Base-by-base conservation (phyloP, 2,888 invertebrate genomes). In the Meganola albula region DNA sequence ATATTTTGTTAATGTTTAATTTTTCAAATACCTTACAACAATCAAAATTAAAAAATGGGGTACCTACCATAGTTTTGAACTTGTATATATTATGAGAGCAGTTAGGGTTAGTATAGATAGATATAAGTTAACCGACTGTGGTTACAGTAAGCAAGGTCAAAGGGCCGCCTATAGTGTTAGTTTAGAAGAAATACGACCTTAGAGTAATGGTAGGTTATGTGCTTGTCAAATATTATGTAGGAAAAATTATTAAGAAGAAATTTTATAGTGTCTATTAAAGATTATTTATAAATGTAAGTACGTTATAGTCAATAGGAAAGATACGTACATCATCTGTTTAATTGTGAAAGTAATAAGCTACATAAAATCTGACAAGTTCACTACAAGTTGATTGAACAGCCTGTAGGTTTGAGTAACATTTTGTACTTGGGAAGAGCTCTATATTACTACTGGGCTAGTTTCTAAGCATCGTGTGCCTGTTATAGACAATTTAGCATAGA, bases 391-490 rank as follows among this genome's bases (percentile, higher is more conserved):
- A 41, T 37, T 41, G 48, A n/a, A n/a, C 54, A 39, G 60, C 63
- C 50, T 67, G 63, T 66, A 63, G 40, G 63, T 60, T 56, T 44
- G 56, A 61, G 59, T 63, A 58, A 64, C 55, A 54, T 63, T 63
- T n/a, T 62, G 48, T 63, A 69, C 63, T 65, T 63, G 61, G 58
- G 58, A 58, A 53, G 49, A 47, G 49, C 58, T 63, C 59, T 41
- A 45, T 13, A n/a, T n/a, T 5, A 33, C 37, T 31, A 52, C 44
- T 44, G 65, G 64, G 63, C 59, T 76, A 76, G 74, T 55, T 62
- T 66, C 43, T 82, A 84, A 83, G 79, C 56, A 82, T 75, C 70
- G 80, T 78, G 84, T 85, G 84, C 84, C 84, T 70, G 75, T 82
- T 84, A 80, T 74, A 83, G 75, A 70, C 52, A 56, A 58, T 63